Conservation (phyloP, 2,113 vertebrate species). For the Laticauda laticaudata region DNA sequence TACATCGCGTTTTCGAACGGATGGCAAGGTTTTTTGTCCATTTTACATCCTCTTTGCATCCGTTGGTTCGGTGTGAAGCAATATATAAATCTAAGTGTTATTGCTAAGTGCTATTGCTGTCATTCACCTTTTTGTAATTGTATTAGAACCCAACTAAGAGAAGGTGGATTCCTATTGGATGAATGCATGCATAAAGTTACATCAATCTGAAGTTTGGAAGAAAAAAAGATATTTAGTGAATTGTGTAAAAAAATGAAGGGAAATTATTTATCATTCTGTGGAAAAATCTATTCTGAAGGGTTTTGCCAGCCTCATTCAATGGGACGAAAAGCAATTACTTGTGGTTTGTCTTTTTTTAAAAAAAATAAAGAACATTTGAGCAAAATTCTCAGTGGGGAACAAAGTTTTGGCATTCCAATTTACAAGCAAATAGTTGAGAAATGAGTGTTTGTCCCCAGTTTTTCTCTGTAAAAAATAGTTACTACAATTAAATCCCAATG, state of each 20-base stretch:
- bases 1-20: too few species aligned
- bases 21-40: too few species aligned
- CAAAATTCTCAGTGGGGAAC: neutral
- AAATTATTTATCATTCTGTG: neutral
- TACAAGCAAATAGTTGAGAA: neutral
- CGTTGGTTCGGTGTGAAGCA: too few species aligned
- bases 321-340: neutral
- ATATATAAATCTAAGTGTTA: too few species aligned
- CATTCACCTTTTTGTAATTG: neutral
- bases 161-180: neutral
- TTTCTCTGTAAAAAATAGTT: neutral
- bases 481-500: neutral
- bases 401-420: neutral
- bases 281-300: neutral
- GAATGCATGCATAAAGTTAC: neutral
- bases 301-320: neutral
- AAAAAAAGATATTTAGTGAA: neutral
- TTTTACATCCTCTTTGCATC: too few species aligned
- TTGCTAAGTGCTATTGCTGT: too few species aligned
- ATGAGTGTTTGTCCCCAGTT: neutral
- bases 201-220: neutral
- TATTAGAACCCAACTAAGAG: neutral
- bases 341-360: neutral
- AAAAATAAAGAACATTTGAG: neutral
- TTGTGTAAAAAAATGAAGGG: neutral